Conservation (phyloP, 2,113 vertebrate genomes). For the Trematomus loennbergii region DNA sequence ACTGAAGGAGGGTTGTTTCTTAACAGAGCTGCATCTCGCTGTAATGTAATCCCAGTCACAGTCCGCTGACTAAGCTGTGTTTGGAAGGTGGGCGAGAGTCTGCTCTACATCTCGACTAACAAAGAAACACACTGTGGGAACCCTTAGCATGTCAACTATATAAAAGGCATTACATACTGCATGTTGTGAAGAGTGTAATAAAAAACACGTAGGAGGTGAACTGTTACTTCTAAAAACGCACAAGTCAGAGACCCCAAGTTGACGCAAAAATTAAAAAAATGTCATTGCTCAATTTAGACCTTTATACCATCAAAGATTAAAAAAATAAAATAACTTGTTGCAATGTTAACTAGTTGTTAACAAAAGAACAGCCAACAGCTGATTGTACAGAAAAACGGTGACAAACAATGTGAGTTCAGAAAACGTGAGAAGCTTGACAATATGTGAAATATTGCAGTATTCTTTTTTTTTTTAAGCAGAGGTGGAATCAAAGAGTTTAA, state of each 20-base stretch:
- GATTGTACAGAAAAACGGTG: not conserved
- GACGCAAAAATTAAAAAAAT: not conserved
- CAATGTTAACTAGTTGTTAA: not conserved
- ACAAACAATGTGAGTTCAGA: not conserved
- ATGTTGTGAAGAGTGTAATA: not conserved
- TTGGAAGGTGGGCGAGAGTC: not conserved
- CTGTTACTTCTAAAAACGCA: not conserved
- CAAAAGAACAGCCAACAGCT: not conserved
- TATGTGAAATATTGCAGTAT: not conserved
- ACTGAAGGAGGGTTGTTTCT: not conserved
- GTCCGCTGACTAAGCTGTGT: slow-evolving; percentile 7
- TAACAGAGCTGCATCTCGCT: slow-evolving; percentile 8
- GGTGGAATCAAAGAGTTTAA: not conserved
- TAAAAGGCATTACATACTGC: not conserved
- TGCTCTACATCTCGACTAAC: slow-evolving; percentile 10
- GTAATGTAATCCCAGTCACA: slow-evolving; percentile 27
- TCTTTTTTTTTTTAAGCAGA: not conserved
- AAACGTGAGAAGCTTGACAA: not conserved
- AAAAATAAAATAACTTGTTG: not conserved
- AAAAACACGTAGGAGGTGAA: not conserved
- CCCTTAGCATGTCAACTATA: not conserved
- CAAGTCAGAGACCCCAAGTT: too few species aligned
- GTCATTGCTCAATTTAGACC: not conserved
- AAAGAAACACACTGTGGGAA: not conserved
- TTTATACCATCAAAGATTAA: not conserved